Conservation (phyloP, 2,888 invertebrate species). For the Autographa pulchrina region DNA sequence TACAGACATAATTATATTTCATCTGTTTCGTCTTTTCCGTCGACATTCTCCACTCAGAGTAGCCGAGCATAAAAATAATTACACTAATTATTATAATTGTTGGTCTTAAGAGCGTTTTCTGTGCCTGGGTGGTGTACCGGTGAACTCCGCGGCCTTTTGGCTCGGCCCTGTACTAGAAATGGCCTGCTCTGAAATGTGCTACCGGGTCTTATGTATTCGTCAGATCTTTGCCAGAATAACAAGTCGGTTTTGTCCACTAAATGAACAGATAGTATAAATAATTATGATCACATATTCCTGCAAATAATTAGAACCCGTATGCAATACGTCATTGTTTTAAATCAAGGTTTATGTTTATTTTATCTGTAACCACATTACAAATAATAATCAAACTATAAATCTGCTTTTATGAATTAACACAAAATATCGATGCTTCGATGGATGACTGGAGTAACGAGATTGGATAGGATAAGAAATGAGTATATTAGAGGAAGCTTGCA, state of each 20-base stretch:
- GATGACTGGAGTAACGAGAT: too few species aligned
- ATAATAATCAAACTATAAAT: too few species aligned
- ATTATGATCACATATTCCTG: background rate
- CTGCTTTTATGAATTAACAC: too few species aligned
- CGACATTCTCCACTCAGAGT: constrained; percentile 24
- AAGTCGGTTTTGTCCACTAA: constrained; percentile 11
- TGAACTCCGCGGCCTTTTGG: constrained; percentile 36
- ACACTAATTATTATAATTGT: constrained; percentile 39
- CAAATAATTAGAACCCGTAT: too few species aligned
- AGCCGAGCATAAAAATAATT: constrained; percentile 23
- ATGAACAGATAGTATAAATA: too few species aligned
- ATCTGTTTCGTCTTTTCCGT: constrained; percentile 18
- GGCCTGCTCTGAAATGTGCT: constrained; percentile 32
- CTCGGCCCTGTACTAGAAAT: constrained; percentile 34
- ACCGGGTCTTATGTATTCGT: constrained; percentile 5
- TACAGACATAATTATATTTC: background rate
- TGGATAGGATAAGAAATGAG: too few species aligned
- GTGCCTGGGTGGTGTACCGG: constrained; percentile 23
- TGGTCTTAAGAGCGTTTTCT: constrained; percentile 17
- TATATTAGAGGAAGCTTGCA: too few species aligned
- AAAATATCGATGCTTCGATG: too few species aligned
- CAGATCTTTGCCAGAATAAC: constrained; percentile 21
- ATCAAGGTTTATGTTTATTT: too few species aligned
- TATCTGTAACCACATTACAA: too few species aligned
- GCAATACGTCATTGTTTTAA: too few species aligned